phyloP scores from a whole-genome alignment of 2,888 invertebrate genomes.

The Eupithecia centaureata region DNA sequence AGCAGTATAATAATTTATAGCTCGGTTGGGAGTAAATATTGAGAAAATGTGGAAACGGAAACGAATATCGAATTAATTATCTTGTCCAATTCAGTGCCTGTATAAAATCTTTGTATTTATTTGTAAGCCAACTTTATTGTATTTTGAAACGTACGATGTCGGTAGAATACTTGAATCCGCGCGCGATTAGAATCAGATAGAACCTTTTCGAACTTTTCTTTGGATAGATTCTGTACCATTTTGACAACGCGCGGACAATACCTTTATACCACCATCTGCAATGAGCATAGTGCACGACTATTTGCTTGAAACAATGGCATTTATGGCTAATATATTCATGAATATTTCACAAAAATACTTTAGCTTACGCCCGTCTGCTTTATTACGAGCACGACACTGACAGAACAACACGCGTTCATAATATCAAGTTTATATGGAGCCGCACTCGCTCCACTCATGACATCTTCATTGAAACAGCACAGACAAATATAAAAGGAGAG shows the following conservation, averaged over 20 bases:
- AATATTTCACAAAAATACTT: conserved; percentile 81
- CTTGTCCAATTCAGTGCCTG: not conserved
- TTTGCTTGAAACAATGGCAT: conserved; percentile 70
- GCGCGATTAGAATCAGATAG: not conserved
- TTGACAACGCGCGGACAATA: not conserved
- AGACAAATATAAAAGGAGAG: conserved; percentile 17
- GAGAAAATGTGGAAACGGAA: not conserved
- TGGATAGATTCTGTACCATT: not conserved
- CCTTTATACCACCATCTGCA: not conserved
- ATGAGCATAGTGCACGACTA: conserved; percentile 41
- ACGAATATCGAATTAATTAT: not conserved
- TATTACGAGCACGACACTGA: conserved; percentile 65
- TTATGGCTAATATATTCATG: conserved; percentile 85
- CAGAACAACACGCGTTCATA: conserved; percentile 58
- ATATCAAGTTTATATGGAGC: conserved; percentile 56
- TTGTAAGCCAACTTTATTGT: not conserved
- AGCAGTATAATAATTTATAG: not conserved
- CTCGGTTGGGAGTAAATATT: not conserved
- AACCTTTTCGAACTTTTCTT: not conserved
- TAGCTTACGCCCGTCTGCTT: conserved; percentile 68
- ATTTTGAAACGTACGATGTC: not conserved
- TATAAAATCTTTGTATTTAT: not conserved
- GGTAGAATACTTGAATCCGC: not conserved
- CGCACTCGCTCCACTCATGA: conserved; percentile 49
- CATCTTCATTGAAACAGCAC: conserved; percentile 48